Base-by-base conservation (phyloP, 2,888 invertebrate species). In the Synanthedon andrenaeformis region DNA sequence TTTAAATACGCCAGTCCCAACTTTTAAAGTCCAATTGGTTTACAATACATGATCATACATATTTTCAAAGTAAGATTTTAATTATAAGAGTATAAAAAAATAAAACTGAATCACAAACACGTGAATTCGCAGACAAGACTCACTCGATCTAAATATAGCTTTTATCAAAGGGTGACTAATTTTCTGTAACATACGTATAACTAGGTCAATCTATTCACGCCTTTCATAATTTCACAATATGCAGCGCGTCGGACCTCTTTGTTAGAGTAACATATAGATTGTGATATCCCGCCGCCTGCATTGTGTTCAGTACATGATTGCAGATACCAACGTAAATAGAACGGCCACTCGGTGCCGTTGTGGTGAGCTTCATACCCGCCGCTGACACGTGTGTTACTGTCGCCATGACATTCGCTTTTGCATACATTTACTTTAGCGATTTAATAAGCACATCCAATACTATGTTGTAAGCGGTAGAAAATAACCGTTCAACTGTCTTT, bases 341-440 rank as follows among this genome's bases (percentile, higher is more conserved):
- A 14, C 14, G 45, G n/a, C 45, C 45, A 45, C 23, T 17, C 50
- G 58, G 56, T 59, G 57, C 61, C 55, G 55, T 67, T 64, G 66
- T 58, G 63, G 63, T 52, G 51, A 54, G 56, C 51, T 52, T 50
- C 52, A 52, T 52, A 54, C 51, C 45, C 54, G 56, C 57, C 56
- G 58, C 60, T 59, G 57, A 54, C 55, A 54, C 54, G 23, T 57
- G 55, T 59, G 66, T 62, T 57, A 51, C 48, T 58, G 58, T 62
- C 61, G 60, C 54, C 56, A 28, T 42, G 56, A 59, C 60, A 58
- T 35, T 35, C 35, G 35, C 35, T 35, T 35, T 35, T 35, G 10
- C 6, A 35, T 35, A 35, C 35, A 35, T 35, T 35, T 35, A 10
- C 35, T 35, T 35, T 35, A 54, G 54, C 23, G 23, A 23, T 23